These are phyloP conservation scores for Coenonympha arcania DNA, from an alignment of 2,888 invertebrate genomes.

Conservation along the genomic window DNA sequence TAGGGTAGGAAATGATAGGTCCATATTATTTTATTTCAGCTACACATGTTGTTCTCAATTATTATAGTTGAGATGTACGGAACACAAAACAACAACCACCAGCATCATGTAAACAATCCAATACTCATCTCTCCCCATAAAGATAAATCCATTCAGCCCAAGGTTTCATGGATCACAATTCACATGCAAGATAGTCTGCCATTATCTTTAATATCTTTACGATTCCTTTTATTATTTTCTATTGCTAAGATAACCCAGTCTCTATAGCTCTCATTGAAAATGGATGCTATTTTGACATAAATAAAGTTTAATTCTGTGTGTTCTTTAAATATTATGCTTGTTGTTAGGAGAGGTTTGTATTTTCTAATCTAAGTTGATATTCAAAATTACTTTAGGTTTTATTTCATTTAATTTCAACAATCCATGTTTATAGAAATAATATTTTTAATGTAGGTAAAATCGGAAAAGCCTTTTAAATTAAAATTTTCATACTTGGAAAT, in stretches of 20 bases:
- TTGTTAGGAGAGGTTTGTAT: background rate
- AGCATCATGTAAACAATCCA: background rate
- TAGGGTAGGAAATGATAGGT: too few relatives aligned
- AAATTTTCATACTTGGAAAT: too few relatives aligned
- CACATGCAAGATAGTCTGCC: constrained; percentile 19
- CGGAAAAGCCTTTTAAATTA: too few relatives aligned
- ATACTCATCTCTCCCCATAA: background rate
- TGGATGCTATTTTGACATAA: background rate
- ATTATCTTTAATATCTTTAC: constrained; percentile 30
- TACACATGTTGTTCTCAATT: too few relatives aligned
- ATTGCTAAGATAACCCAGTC: constrained; percentile 17
- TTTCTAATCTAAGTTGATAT: background rate
- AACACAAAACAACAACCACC: background rate
- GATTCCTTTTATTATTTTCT: constrained; percentile 12
- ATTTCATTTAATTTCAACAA: too few relatives aligned
- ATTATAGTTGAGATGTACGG: too few relatives aligned
- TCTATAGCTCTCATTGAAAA: background rate
- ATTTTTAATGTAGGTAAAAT: too few relatives aligned
- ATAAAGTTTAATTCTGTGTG: background rate
- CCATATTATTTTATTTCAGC: too few relatives aligned
- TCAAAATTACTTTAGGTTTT: too few relatives aligned
- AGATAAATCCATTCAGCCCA: constrained; percentile 26
- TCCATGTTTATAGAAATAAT: too few relatives aligned
- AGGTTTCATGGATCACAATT: constrained; percentile 26
- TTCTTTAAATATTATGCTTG: background rate